These are phyloP conservation scores for Petromus typicus DNA, from an alignment of 2,113 vertebrate genomes.

Conservation along the genomic window DNA sequence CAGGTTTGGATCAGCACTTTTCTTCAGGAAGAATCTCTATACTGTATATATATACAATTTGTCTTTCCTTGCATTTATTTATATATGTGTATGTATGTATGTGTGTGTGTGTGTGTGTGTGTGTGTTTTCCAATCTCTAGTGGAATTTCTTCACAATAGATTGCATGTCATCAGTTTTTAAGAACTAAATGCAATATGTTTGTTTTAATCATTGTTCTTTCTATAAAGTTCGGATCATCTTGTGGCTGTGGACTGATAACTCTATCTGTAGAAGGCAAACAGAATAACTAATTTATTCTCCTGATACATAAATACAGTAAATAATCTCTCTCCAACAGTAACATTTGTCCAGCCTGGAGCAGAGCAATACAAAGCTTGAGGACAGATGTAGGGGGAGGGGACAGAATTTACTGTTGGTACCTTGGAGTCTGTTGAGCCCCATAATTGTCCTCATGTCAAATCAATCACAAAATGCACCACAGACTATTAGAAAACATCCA, in stretches of 20 bases:
- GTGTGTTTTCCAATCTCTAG: constrained; percentile 49
- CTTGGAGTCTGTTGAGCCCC: constrained; percentile 12
- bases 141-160: constrained; percentile 76
- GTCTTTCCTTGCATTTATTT: constrained; percentile 42
- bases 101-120: constrained; percentile 22
- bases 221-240: constrained; percentile 76
- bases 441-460: constrained; percentile 42
- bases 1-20: constrained; percentile 83
- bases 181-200: constrained; percentile 79
- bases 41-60: constrained; percentile 62
- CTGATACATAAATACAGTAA: constrained; percentile 61
- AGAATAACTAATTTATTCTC: constrained; percentile 75
- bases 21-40: constrained; percentile 63
- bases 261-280: constrained; percentile 76
- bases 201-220: constrained; percentile 83
- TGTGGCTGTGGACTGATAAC: constrained; percentile 77
- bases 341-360: constrained; percentile 16
- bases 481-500: neutral
- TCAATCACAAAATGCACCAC: constrained; percentile 45
- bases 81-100: too few species aligned
- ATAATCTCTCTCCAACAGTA: constrained; percentile 23
- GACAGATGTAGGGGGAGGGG: neutral
- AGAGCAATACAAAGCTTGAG: neutral
- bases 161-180: constrained; percentile 78
- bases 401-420: constrained; percentile 21